A percentile compares a stretch with the other conserved stretches of the same genome.
Evolutionary conservation across 1,140 invertebrate genomes (phyloP).

Genomic region (Calephelis nemesis): DNA sequence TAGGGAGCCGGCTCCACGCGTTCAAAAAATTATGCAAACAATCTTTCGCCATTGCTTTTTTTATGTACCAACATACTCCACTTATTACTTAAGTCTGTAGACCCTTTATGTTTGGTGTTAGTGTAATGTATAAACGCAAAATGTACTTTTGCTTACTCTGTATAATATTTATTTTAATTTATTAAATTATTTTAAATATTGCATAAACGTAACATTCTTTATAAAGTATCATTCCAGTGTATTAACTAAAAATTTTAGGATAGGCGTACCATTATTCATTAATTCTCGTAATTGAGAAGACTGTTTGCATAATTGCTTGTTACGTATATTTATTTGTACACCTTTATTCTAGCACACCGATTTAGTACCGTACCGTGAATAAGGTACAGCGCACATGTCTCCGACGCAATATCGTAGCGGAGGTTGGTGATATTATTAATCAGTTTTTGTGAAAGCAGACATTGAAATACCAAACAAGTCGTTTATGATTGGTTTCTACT

Average conservation of each 20-base stretch:
- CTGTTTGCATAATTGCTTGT: slow-evolving; percentile 66
- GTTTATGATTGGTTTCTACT: too few species aligned
- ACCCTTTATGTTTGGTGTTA: slow-evolving; percentile 46
- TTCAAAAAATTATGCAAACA: slow-evolving; percentile 59
- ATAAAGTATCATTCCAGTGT: slow-evolving; percentile 76
- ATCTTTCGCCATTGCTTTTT: slow-evolving; percentile 39
- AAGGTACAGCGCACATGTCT: neutral
- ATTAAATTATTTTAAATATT: slow-evolving; percentile 57
- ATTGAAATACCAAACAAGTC: too few species aligned
- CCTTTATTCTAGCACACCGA: slow-evolving; percentile 41
- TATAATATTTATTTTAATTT: slow-evolving; percentile 46
- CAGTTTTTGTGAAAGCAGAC: too few species aligned
- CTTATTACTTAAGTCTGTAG: slow-evolving; percentile 48
- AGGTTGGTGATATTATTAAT: too few species aligned
- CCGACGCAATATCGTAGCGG: too few species aligned
- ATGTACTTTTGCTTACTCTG: slow-evolving; percentile 41
- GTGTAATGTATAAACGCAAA: slow-evolving; percentile 36
- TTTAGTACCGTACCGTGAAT: slow-evolving; percentile 35
- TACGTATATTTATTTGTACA: slow-evolving; percentile 64
- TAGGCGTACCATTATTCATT: slow-evolving; percentile 63
- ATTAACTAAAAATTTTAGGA: slow-evolving; percentile 70
- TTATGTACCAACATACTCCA: slow-evolving; percentile 42
- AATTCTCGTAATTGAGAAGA: slow-evolving; percentile 42
- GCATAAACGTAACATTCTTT: slow-evolving; percentile 72
- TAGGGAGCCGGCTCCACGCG: slow-evolving; percentile 53